Evolutionary conservation across 1,140 invertebrate species (phyloP), one percentile per base, ranked within the genome.

Genomic region (Drosophila setifemur): DNA sequence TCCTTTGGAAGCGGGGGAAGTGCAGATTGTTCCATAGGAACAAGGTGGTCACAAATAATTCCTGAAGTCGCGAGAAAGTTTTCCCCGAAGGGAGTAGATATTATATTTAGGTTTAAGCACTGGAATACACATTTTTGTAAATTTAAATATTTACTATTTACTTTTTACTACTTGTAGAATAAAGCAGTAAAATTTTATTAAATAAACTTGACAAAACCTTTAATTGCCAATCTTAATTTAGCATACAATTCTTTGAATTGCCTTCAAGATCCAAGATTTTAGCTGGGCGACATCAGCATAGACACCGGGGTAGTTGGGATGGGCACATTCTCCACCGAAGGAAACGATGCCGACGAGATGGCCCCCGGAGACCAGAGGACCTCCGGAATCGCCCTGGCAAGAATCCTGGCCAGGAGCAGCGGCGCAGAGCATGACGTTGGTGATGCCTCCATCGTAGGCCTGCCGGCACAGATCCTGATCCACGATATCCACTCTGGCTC

Each of bases 341-440:
- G 93, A 93, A 0, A 93, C 91, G 11, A 94, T 79, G 33, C 94
- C 94, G 23, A 91, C 73, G 5, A 90, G 58, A 1, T 44, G 40
- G 3, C 63, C 60, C 14, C 77, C 37, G 4, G 52, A 23, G 8
- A 91, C 69, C 19, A 92, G 68, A 5, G 91, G 90, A 5, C 91
- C 91, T 9, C 91, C 92, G 0, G 90, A 91, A 52, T 92, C 92
- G 0, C 50, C 57, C 14, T n/a, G 1, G 25, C 74, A 83, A 2
- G 40, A 5, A 16, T 21, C 23, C 3, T 28, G 45, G 0, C 9
- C 7, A 0, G 73, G 4, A 18, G 7, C 26, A 11, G 9, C 74
- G 3, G 90, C 91, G 67, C 91, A 92, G 9, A 92, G 47, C 90
- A 91, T 91, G 2, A 21, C 21, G 0, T 53, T 5, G n/a, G 4